Conservation (phyloP, 2,113 vertebrate species). For the Corvus moneduloides region DNA sequence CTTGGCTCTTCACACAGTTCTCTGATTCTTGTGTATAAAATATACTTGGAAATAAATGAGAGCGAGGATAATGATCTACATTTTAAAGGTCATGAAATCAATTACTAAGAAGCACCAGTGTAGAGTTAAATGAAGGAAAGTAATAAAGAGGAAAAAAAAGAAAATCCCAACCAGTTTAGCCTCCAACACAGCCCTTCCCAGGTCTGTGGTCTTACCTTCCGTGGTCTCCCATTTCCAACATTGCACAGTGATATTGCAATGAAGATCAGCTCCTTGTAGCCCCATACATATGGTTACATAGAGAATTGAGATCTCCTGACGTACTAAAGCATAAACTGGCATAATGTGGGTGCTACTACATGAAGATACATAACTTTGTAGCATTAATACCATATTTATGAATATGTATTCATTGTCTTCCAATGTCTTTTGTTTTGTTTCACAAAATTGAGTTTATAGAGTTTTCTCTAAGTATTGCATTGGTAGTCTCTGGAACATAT, state of each 20-base stretch:
- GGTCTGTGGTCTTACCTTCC: not conserved
- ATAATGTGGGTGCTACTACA: not conserved
- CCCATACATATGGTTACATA: not conserved
- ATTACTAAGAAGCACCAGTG: not conserved
- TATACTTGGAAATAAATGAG: not conserved
- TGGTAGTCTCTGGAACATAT: not conserved
- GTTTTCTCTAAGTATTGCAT: not conserved
- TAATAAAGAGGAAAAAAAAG: not conserved
- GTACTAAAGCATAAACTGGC: not conserved
- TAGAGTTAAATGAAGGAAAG: not conserved
- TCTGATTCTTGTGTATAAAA: not conserved
- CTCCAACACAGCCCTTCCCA: not conserved
- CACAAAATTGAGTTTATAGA: not conserved
- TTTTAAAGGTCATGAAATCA: not conserved
- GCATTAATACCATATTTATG: not conserved
- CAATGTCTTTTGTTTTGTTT: not conserved
- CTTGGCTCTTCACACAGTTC: not conserved
- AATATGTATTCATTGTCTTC: not conserved
- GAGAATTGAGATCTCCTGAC: not conserved
- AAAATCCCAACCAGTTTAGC: not conserved
- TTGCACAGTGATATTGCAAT: not conserved
- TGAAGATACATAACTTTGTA: not conserved
- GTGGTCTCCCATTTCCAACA: not conserved
- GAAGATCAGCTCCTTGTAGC: not conserved
- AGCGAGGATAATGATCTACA: not conserved